Percentiles rank a stretch among this genome's conserved stretches.
Conservation (phyloP, 2,888 invertebrate species). For the Eupsilia transversa region DNA sequence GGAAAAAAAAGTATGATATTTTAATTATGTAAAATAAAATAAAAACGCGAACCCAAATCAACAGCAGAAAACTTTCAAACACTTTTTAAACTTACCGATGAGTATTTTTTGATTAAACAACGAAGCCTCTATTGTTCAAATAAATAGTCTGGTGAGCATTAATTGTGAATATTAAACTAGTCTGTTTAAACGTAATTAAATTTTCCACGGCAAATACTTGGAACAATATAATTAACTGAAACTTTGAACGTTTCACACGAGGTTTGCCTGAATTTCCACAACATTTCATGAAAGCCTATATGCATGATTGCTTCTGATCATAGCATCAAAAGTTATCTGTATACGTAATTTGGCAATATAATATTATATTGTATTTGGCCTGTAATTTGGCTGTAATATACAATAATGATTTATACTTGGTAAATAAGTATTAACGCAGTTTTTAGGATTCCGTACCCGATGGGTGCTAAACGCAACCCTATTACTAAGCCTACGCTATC, state of each 20-base stretch:
- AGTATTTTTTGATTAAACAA: background rate
- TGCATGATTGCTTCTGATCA: conserved; percentile 17
- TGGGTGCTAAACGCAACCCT: too few species aligned
- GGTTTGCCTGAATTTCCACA: conserved; percentile 23
- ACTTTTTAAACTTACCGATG: too few species aligned
- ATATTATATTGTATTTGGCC: too few species aligned
- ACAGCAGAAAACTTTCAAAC: background rate
- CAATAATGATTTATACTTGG: background rate
- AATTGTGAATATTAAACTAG: conserved; percentile 18
- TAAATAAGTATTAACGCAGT: background rate
- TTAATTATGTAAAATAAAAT: background rate
- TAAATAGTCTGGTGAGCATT: background rate
- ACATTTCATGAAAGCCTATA: conserved; percentile 31
- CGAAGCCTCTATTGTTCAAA: background rate
- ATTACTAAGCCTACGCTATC: too few species aligned
- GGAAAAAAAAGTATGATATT: conserved; percentile 18
- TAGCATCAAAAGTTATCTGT: background rate
- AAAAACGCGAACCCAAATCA: background rate
- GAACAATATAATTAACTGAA: conserved; percentile 45
- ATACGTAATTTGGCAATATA: conserved; percentile 19
- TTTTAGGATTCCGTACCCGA: too few species aligned
- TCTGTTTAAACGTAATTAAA: conserved; percentile 21
- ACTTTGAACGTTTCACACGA: conserved; percentile 29
- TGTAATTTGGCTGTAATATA: too few species aligned
- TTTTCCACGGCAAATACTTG: conserved; percentile 33